These are phyloP conservation scores for Cyrtonyx montezumae DNA, from an alignment of 2,113 vertebrate species.

Conservation along the genomic window DNA sequence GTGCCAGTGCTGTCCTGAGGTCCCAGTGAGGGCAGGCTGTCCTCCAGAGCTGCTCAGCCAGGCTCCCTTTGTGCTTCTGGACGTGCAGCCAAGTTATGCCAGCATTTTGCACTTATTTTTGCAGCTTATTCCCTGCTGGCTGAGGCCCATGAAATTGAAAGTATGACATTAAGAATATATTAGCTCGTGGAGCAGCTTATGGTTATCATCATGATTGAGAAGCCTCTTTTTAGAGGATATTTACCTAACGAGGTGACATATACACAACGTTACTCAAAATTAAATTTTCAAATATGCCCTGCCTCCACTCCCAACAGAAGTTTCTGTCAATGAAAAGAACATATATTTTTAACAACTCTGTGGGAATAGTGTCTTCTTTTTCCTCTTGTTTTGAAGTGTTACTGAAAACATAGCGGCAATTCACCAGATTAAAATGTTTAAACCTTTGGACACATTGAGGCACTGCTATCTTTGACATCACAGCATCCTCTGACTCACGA, in stretches of 20 bases:
- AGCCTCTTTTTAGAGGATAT: background rate
- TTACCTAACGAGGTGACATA: background rate
- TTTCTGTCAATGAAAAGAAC: constrained; percentile 40
- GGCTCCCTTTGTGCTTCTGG: background rate
- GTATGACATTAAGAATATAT: background rate
- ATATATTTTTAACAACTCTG: constrained; percentile 38
- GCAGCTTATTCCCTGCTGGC: background rate
- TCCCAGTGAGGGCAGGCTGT: background rate
- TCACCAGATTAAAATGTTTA: background rate
- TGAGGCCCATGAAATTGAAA: background rate
- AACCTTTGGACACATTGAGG: background rate
- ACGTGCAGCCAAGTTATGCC: background rate
- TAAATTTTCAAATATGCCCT: background rate
- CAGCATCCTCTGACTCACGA: background rate
- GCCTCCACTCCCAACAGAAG: constrained; percentile 15
- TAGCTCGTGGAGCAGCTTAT: background rate
- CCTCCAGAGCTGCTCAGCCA: background rate
- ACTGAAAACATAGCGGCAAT: background rate
- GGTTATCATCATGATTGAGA: background rate
- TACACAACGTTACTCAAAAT: background rate
- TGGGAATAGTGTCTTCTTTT: constrained; percentile 49
- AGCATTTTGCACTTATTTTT: background rate
- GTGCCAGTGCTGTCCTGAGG: fast-evolving
- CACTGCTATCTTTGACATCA: background rate
- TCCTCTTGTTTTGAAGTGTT: background rate